Base-by-base conservation (phyloP, 2,888 invertebrate genomes). In the Trypoxylon attenuatum region DNA sequence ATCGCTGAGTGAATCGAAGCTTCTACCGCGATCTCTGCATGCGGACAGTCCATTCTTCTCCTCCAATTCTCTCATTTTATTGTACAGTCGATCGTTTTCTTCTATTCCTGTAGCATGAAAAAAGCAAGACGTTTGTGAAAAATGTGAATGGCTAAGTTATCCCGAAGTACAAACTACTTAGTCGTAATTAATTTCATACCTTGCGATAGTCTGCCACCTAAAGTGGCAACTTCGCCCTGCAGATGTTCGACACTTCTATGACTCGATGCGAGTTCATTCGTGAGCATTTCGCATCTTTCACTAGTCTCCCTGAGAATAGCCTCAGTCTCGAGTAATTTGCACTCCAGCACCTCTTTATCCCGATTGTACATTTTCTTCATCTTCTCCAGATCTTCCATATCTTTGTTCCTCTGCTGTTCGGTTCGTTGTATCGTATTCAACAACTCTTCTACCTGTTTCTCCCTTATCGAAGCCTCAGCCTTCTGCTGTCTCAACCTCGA, bases 1-100 rank as follows among this genome's bases (percentile, higher is more conserved):
- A 84, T 96, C 95, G 73, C 93, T 93, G 5, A 96, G 88, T 2
- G 95, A 95, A 75, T 94, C 94, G 70, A 94, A 91, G 73, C 93
- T 93, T 79, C 91, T 90, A 63, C 91, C 89, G 65, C 91, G 90
- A 73, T 90, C 90, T 78, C 90, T 89, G 5, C 89, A 88, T 1
- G 89, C 88, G 4, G 90, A 89, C 56, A 90, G 88, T 42, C 87
- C 84, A 25, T 87, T 84, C 69, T 90, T 88, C 15, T 91, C 91
- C 87, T 94, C 94, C 19, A 94, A 83, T 76, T 94, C 94, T 60
- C 93, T 89, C 56, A 95, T 89, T 74, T 92, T 91, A 49, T 90
- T 89, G 77, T 93, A 94, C 18, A 95, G 88, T 15, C 88, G 88
- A 78, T 94, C 94, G 82, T 94, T 95, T 85, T 95, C 95, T 80